Conservation (phyloP, 64 coral and sea anemone species). For the Acropora yongei region DNA sequence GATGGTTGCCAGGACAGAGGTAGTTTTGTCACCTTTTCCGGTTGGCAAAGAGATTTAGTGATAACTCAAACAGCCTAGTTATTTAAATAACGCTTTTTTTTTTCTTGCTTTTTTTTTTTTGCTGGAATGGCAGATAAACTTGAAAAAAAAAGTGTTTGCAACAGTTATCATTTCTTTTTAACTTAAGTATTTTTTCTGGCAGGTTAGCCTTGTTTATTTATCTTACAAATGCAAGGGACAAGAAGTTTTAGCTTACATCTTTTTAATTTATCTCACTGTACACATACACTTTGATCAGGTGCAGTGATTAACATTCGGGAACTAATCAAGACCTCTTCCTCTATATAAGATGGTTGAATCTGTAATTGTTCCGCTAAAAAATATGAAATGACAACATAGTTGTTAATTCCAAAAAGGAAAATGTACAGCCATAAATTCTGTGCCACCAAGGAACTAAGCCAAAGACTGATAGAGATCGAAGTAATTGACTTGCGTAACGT, state of each 20-base stretch:
- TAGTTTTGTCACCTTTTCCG: too few relatives aligned
- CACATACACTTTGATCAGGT: background rate
- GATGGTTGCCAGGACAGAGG: too few relatives aligned
- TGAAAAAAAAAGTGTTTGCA: too few relatives aligned
- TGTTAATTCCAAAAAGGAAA: too few relatives aligned
- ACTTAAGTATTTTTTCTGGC: background rate
- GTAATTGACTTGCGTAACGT: too few relatives aligned
- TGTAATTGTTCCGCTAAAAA: background rate
- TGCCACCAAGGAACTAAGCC: background rate
- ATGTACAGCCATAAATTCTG: background rate
- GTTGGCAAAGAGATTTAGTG: too few relatives aligned
- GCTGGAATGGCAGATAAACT: too few relatives aligned
- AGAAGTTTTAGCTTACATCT: background rate
- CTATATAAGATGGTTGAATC: background rate
- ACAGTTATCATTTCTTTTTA: too few relatives aligned
- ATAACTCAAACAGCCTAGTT: too few relatives aligned
- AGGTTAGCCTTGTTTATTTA: background rate
- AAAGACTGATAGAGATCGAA: background rate
- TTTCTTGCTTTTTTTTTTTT: too few relatives aligned
- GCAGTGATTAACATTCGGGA: slow-evolving; percentile 11
- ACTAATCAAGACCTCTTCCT: background rate
- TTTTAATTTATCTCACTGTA: background rate
- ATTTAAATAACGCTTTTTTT: too few relatives aligned
- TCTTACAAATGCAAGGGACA: slow-evolving; percentile 20
- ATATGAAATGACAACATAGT: too few relatives aligned